Percentiles rank a stretch among this genome's conserved stretches.
phyloP scores from a whole-genome alignment of 2,797 vertebrate genomes.

The Pachyuromys duprasi region DNA sequence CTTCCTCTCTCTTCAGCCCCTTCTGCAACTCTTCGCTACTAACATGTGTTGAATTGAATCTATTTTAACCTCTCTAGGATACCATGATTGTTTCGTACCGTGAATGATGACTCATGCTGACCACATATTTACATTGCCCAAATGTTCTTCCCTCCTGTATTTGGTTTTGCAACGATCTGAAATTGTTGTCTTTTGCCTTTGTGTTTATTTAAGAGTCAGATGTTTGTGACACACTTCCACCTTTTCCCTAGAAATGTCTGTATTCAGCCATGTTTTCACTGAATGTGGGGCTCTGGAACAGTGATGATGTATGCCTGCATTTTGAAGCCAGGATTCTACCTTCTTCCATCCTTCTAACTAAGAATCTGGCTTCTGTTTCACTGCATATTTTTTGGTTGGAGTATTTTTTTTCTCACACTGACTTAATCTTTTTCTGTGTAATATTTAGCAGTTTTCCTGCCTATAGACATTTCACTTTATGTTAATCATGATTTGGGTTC shows the following conservation, averaged over 20 bases:
- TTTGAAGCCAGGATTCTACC: not conserved
- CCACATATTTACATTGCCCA: not conserved
- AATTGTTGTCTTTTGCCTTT: not conserved
- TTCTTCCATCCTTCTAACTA: not conserved
- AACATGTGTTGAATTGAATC: not conserved
- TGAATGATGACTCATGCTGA: not conserved
- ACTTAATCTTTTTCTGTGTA: not conserved
- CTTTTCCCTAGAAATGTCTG: not conserved
- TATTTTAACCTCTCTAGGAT: not conserved
- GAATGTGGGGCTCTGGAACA: not conserved
- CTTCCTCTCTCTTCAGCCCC: not conserved
- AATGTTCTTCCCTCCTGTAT: not conserved
- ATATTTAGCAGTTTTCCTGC: not conserved
- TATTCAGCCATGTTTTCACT: not conserved
- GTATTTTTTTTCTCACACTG: not conserved
- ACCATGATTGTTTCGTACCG: not conserved
- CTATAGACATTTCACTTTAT: not conserved
- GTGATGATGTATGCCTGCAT: not conserved
- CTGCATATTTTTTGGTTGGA: not conserved
- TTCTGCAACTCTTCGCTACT: not conserved
- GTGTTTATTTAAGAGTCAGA: not conserved
- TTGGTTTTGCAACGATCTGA: not conserved
- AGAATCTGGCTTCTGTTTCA: not conserved
- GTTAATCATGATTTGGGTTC: not conserved
- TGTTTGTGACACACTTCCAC: slow-evolving; percentile 10